A percentile compares a stretch with the other conserved stretches of the same genome.
phyloP scores from a whole-genome alignment of 2,888 invertebrate species.

The Polyommatus icarus region DNA sequence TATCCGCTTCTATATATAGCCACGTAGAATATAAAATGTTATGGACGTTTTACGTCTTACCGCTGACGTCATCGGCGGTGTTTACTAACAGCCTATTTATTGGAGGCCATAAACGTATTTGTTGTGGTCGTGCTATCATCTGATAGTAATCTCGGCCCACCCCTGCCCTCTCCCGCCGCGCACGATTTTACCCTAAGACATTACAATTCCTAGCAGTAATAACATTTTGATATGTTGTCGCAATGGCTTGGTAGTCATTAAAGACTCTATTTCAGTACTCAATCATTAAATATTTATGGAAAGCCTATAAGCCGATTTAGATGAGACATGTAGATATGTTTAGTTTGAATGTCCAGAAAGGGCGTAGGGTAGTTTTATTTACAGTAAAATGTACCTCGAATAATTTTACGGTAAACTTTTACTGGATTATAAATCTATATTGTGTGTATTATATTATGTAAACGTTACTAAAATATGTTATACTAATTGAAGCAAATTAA shows the following conservation, averaged over 20 bases:
- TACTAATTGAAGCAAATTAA: too few species aligned
- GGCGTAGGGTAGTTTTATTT: too few species aligned
- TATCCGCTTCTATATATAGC: background rate
- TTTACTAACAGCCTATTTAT: background rate
- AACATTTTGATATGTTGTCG: background rate
- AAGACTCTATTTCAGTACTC: too few species aligned
- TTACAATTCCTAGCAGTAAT: background rate
- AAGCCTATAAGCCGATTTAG: too few species aligned
- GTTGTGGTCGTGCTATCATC: background rate
- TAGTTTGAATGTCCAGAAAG: too few species aligned
- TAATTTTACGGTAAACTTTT: too few species aligned
- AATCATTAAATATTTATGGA: too few species aligned
- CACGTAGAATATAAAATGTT: background rate
- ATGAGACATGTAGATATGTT: too few species aligned
- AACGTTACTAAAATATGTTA: too few species aligned
- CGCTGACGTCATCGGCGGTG: background rate
- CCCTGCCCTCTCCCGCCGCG: background rate
- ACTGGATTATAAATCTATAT: too few species aligned
- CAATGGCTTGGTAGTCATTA: background rate
- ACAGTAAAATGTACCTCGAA: too few species aligned
- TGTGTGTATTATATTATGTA: too few species aligned
- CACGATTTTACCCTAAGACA: background rate
- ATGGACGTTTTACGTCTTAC: background rate
- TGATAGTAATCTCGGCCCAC: conserved; percentile 4
- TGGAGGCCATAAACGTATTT: background rate